Conservation (phyloP, 2,113 vertebrate genomes). For the Protobothrops mucrosquamatus region DNA sequence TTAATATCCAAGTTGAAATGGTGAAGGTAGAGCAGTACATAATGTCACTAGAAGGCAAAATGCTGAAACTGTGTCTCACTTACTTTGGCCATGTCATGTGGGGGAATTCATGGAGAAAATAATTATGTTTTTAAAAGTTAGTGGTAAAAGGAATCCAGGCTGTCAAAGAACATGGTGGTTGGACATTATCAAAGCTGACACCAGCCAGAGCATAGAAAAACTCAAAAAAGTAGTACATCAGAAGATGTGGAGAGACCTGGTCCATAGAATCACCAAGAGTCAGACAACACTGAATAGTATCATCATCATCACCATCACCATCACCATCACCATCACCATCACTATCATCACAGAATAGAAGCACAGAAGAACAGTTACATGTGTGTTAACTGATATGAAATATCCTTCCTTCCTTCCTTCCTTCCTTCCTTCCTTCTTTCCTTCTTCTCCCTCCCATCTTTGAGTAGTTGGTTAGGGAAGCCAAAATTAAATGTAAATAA, state of each 20-base stretch:
- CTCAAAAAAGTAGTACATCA: neutral
- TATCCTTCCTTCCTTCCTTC: neutral
- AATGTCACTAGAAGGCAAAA: neutral
- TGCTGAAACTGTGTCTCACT: neutral
- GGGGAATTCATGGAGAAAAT: neutral
- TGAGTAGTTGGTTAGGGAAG: neutral
- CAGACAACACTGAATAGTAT: neutral
- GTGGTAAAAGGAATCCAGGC: neutral
- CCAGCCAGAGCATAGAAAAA: too few species aligned
- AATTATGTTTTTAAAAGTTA: neutral
- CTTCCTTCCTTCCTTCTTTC: neutral
- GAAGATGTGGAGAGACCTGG: neutral
- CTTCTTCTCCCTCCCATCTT: neutral
- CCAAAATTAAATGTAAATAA: conserved; percentile 24
- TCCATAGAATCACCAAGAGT: too few species aligned
- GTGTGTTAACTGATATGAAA: conserved; percentile 37
- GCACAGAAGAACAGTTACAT: conserved; percentile 36
- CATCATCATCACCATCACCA: too few species aligned
- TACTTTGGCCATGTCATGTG: neutral
- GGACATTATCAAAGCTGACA: neutral
- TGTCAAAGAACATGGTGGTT: neutral
- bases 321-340: too few species aligned
- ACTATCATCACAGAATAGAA: conserved; percentile 29
- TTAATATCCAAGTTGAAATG: conserved; percentile 14
- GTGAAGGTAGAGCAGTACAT: neutral